Conservation (phyloP, 2,113 vertebrate genomes). For the Daboia siamensis region DNA sequence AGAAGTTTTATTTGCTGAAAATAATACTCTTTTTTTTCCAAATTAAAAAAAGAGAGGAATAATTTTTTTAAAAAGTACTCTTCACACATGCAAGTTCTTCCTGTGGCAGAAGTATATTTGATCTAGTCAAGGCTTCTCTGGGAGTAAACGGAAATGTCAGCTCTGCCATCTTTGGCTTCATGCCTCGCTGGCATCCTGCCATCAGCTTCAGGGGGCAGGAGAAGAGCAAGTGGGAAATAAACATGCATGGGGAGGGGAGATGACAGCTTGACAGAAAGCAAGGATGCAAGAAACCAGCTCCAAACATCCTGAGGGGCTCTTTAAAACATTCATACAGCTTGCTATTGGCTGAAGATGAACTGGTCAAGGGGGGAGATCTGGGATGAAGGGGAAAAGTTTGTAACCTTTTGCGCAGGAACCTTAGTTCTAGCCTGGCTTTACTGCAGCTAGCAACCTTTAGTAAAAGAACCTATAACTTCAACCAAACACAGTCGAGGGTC, state of each 20-base stretch:
- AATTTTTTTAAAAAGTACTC: not conserved
- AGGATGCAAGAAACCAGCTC: not conserved
- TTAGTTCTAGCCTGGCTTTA: not conserved
- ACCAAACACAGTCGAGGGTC: not conserved
- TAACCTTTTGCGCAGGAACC: not conserved
- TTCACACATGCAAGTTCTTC: not conserved
- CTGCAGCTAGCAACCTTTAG: not conserved
- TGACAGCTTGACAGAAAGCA: not conserved
- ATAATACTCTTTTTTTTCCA: not conserved
- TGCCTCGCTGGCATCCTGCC: not conserved
- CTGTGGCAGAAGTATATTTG: not conserved
- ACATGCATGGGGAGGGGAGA: not conserved
- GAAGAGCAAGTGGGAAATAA: not conserved
- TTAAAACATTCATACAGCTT: not conserved
- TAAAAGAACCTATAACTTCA: not conserved
- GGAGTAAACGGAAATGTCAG: not conserved
- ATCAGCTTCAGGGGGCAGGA: not conserved
- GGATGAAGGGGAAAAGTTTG: not conserved
- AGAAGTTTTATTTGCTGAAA: not conserved
- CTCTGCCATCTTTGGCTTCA: not conserved
- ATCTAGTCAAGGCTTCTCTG: not conserved
- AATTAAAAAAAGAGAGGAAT: not conserved
- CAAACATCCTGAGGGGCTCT: not conserved
- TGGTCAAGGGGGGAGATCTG: not conserved
- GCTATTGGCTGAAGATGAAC: not conserved